These are phyloP conservation scores for Lophius americanus DNA, from an alignment of 2,797 vertebrate species.

Conservation along the genomic window DNA sequence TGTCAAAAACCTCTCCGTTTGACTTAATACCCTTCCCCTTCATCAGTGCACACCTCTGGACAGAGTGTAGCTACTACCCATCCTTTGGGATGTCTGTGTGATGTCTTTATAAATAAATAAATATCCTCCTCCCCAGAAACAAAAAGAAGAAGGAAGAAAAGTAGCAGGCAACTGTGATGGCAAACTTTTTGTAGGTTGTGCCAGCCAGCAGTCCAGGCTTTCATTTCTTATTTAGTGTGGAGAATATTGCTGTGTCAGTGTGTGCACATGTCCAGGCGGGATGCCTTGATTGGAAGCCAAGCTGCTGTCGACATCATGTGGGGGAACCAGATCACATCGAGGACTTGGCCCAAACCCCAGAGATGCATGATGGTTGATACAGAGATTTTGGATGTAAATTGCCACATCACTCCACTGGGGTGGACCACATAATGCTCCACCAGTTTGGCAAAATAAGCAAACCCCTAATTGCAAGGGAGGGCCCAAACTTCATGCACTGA, in stretches of 20 bases:
- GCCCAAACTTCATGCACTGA: slow-evolving; percentile 22
- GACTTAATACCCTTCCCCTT: no score
- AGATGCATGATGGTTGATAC: slow-evolving; percentile 67
- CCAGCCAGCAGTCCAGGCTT: slow-evolving; percentile 38
- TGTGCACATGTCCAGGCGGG: slow-evolving; percentile 39
- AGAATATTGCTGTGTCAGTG: slow-evolving; percentile 67
- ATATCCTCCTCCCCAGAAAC: slow-evolving; percentile 10
- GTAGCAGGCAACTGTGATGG: slow-evolving; percentile 50
- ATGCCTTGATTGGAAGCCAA: slow-evolving; percentile 42
- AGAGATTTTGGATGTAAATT: slow-evolving; percentile 74
- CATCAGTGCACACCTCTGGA: no score
- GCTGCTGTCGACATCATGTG: slow-evolving; percentile 51
- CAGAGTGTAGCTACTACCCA: no score
- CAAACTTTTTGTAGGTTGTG: slow-evolving; percentile 53
- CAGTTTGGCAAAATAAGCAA: slow-evolving; percentile 27
- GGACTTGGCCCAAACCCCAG: slow-evolving; percentile 65
- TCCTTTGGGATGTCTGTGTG: background rate
- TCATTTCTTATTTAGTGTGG: slow-evolving; percentile 62
- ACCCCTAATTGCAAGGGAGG: slow-evolving; percentile 6
- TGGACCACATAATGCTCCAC: slow-evolving; percentile 52
- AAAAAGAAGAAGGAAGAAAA: slow-evolving; percentile 1
- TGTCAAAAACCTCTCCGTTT: no score
- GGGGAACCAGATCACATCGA: slow-evolving; percentile 58
- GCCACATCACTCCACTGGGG: slow-evolving; percentile 59
- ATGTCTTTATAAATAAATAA: slow-evolving; percentile 28